These are phyloP conservation scores for Drosophila hamatofila DNA, from an alignment of 2,888 invertebrate genomes.

Conservation along the genomic window DNA sequence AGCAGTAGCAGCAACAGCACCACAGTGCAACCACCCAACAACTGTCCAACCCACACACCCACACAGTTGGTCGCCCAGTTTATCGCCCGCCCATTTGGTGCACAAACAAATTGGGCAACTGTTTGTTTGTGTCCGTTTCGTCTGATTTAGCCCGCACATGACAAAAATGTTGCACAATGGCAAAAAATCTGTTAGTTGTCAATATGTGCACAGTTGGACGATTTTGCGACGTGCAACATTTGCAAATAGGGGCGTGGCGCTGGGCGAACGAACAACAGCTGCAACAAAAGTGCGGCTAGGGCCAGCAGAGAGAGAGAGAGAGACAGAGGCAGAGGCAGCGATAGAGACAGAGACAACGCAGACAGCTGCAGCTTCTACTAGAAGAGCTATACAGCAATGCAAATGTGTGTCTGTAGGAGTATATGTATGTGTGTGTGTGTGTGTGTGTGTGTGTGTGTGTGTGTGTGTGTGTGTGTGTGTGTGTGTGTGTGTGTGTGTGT, in stretches of 20 bases:
- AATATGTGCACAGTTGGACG: constrained; percentile 68
- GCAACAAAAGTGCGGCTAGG: constrained; percentile 29
- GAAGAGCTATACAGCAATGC: not conserved
- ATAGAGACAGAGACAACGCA: not conserved
- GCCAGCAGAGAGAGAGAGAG: constrained; percentile 1
- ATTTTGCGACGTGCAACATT: constrained; percentile 68
- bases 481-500: not conserved
- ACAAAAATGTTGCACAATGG: constrained; percentile 70
- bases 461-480: constrained; percentile 13
- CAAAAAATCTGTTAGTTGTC: constrained; percentile 73
- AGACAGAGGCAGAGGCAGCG: not conserved
- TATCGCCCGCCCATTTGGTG: constrained; percentile 37
- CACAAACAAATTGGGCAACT: constrained; percentile 64
- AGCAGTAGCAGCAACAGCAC: not conserved
- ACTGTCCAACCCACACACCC: not conserved
- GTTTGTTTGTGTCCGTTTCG: constrained; percentile 67
- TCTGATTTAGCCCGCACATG: constrained; percentile 71
- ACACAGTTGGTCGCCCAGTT: constrained; percentile 11
- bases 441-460: constrained; percentile 5
- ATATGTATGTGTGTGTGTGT: constrained; percentile 14
- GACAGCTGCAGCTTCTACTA: constrained; percentile 1
- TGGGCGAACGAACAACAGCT: constrained; percentile 47
- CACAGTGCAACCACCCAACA: not conserved
- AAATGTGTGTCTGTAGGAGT: constrained; percentile 5
- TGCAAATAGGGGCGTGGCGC: not conserved